phyloP scores from a whole-genome alignment of 2,888 invertebrate species.

The Lydus trimaculatus region DNA sequence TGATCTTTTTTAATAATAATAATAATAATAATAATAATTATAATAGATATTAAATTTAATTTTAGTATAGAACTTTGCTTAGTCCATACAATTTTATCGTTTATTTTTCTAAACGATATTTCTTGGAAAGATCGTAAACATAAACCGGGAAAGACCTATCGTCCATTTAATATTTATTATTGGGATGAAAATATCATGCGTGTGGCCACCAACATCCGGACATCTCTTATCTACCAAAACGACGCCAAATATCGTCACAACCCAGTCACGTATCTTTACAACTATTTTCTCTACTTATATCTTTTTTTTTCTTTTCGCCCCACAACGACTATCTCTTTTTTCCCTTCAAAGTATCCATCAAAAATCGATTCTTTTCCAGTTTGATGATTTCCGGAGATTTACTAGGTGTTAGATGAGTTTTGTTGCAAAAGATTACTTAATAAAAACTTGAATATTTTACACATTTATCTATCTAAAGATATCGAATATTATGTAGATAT shows the following conservation, averaged over 20 bases:
- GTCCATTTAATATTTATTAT: constrained; percentile 19
- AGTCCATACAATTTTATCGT: not conserved
- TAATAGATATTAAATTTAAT: not conserved
- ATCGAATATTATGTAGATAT: constrained; percentile 33
- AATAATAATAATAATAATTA: not conserved
- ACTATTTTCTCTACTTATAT: not conserved
- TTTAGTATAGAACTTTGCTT: not conserved
- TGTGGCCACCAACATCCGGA: constrained; percentile 16
- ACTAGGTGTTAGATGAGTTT: constrained; percentile 22
- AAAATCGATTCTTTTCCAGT: constrained; percentile 3
- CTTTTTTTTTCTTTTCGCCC: not conserved
- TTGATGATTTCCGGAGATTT: constrained; percentile 19
- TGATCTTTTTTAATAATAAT: not conserved
- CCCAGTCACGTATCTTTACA: constrained; percentile 10
- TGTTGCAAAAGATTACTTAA: constrained; percentile 28
- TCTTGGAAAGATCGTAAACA: constrained; percentile 9
- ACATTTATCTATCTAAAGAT: constrained; percentile 43
- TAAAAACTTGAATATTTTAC: constrained; percentile 37
- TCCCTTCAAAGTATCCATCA: not conserved
- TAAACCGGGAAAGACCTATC: constrained; percentile 15
- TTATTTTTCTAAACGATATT: not conserved
- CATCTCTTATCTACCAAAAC: constrained; percentile 11
- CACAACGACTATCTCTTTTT: not conserved
- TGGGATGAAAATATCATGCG: constrained; percentile 18
- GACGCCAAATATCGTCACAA: constrained; percentile 11